Conservation (phyloP, 2,888 invertebrate genomes). For the Linnaemya tessellans region DNA sequence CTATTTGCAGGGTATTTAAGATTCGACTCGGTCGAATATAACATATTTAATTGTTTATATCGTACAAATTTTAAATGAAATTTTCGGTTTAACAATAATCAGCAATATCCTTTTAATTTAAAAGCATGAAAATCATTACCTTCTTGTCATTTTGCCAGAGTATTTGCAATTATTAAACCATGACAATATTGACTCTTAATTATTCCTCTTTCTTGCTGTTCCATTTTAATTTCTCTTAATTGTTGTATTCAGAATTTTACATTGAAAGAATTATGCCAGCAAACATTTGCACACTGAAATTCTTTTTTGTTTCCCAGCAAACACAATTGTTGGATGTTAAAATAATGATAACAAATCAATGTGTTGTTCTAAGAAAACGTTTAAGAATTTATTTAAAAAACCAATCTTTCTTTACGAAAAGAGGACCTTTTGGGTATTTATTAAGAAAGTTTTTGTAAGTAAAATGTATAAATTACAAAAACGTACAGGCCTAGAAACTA, state of each 20-base stretch:
- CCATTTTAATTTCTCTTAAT: constrained; percentile 21
- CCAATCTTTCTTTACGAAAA: no score
- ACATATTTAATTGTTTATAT: no score
- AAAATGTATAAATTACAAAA: no score
- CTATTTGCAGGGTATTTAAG: no score
- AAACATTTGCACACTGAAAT: not conserved
- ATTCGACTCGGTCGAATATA: no score
- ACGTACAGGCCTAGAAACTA: no score
- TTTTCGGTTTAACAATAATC: not conserved
- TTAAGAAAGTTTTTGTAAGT: no score
- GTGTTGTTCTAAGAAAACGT: no score
- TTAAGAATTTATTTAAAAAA: no score
- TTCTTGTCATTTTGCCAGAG: not conserved
- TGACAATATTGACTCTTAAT: constrained; percentile 41
- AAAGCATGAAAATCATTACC: not conserved
- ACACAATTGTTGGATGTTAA: not conserved
- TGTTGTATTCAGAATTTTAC: constrained; percentile 25
- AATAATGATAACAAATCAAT: not conserved
- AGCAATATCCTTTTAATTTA: not conserved
- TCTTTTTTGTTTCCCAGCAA: constrained; percentile 1
- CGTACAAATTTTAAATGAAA: not conserved
- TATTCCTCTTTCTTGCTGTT: constrained; percentile 26
- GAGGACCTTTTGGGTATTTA: no score
- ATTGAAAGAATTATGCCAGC: not conserved
- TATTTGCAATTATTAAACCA: constrained; percentile 19